phyloP scores from a whole-genome alignment of 2,797 vertebrate species.

The Danio albolineatus region DNA sequence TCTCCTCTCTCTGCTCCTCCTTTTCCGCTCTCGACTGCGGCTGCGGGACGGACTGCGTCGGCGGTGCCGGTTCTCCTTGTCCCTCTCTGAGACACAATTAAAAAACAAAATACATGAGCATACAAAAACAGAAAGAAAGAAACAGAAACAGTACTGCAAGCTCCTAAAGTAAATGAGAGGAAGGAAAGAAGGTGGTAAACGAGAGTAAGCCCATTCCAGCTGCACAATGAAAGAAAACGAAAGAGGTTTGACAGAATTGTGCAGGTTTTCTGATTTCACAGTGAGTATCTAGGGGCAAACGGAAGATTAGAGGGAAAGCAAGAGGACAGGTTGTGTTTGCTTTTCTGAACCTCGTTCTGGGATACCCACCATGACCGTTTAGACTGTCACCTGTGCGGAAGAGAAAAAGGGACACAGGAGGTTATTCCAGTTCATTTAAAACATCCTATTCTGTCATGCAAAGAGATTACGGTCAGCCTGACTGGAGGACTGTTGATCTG shows the following conservation, averaged over 20 bases:
- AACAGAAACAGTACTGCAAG: conserved; percentile 58
- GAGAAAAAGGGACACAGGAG: conserved; percentile 47
- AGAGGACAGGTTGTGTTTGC: conserved; percentile 39
- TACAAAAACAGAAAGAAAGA: neutral
- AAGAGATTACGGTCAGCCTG: neutral
- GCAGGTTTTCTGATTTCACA: conserved; percentile 38
- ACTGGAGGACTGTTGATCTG: neutral
- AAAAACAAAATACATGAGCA: neutral
- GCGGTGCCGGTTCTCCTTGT: conserved; percentile 94
- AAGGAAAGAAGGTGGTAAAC: conserved; percentile 25
- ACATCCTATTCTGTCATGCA: neutral
- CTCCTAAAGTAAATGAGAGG: conserved; percentile 42
- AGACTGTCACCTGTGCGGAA: conserved; percentile 64
- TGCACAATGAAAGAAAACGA: conserved; percentile 46
- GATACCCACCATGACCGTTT: conserved; percentile 67
- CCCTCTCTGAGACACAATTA: conserved; percentile 78
- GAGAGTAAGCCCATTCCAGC: conserved; percentile 42
- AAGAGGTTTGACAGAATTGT: conserved; percentile 11
- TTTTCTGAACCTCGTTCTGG: conserved; percentile 39
- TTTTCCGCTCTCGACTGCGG: conserved; percentile 90
- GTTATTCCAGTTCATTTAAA: neutral
- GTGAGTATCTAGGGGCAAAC: conserved; percentile 42
- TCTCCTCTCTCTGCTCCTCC: conserved; percentile 89
- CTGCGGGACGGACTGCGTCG: conserved; percentile 89
- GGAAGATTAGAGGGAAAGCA: conserved; percentile 44